Conservation (phyloP, 2,113 vertebrate genomes). For the Malurus elegans region DNA sequence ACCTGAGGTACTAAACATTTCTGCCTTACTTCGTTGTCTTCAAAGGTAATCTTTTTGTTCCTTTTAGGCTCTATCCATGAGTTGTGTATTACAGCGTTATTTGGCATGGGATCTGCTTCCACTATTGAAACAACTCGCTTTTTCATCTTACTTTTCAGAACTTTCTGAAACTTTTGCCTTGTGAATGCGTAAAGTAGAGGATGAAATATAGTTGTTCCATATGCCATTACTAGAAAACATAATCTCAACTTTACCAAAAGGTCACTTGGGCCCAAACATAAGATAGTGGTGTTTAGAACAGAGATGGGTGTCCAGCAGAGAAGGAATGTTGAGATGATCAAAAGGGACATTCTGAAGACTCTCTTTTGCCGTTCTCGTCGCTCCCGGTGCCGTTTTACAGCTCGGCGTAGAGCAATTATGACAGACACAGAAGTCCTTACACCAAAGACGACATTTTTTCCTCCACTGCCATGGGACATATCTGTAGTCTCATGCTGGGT, state of each 20-base stretch:
- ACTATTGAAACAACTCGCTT: constrained; percentile 97
- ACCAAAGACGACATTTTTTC: constrained; percentile 86
- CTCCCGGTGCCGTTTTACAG: constrained; percentile 94
- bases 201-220: constrained; percentile 97
- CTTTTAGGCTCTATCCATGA: constrained; percentile 98
- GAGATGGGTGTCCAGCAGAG: constrained; percentile 99
- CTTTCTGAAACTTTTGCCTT: constrained; percentile 98
- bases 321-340: constrained; percentile 97
- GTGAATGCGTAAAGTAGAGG: constrained; percentile 97
- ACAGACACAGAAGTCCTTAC: constrained; percentile 97
- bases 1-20: constrained; percentile 92
- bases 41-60: constrained; percentile 92
- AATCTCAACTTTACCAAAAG: constrained; percentile 91
- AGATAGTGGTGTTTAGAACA: constrained; percentile 93
- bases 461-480: constrained; percentile 82
- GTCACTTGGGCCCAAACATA: constrained; percentile 91
- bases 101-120: constrained; percentile 93
- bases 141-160: constrained; percentile 99
- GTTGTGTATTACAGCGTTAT: constrained; percentile 95
- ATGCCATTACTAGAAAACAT: constrained; percentile 98
- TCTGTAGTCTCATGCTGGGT: constrained; percentile 86
- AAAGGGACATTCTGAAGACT: constrained; percentile 95
- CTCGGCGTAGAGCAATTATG: constrained; percentile 93
- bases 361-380: constrained; percentile 93
- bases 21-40: constrained; percentile 87